phyloP scores from a whole-genome alignment of 2,113 vertebrate species.

The Monarcha castaneiventris region DNA sequence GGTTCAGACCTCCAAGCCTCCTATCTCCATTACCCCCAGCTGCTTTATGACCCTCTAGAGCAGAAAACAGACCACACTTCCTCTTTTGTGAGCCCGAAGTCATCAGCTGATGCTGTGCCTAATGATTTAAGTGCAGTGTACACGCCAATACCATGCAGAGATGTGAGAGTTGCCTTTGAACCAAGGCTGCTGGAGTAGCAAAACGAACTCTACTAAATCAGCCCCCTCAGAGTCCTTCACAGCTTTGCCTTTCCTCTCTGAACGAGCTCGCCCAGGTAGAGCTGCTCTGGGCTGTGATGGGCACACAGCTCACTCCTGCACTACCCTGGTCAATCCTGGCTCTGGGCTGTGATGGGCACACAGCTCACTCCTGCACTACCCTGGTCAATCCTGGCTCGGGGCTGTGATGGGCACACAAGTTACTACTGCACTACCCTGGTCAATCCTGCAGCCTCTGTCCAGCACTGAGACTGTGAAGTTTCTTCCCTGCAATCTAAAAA shows the following conservation, averaged over 20 bases:
- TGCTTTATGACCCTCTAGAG: background rate
- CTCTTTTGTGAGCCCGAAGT: background rate
- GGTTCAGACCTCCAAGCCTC: background rate
- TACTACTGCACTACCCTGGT: background rate
- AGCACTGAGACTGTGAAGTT: accelerated
- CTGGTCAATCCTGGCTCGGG: background rate
- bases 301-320: background rate
- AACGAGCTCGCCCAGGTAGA: accelerated
- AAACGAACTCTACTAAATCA: background rate
- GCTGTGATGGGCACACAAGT: background rate
- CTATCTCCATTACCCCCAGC: background rate
- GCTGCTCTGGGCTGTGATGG: background rate
- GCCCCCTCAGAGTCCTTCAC: background rate
- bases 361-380: background rate
- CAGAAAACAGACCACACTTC: background rate
- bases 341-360: background rate
- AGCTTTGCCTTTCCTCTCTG: background rate
- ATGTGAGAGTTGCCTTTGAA: constrained; percentile 7
- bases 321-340: background rate
- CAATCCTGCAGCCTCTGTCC: background rate
- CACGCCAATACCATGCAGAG: background rate
- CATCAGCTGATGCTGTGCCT: background rate
- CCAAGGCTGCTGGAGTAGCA: background rate
- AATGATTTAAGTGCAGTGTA: background rate
- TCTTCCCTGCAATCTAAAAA: background rate